Conservation (phyloP, 2,797 vertebrate genomes). For the Odontamblyopus lacepedii region DNA sequence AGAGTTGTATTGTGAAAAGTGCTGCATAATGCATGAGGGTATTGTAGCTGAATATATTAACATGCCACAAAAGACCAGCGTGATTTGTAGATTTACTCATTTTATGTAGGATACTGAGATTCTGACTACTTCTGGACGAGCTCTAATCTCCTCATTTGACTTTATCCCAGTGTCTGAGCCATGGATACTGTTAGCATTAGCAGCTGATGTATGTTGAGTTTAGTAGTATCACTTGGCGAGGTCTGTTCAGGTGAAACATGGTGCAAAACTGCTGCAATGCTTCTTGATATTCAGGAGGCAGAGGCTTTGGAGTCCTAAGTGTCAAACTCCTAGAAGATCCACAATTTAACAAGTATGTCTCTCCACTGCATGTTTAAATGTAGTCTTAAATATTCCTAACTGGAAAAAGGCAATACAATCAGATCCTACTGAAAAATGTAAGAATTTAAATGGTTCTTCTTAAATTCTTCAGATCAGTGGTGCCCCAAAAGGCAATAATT, state of each 20-base stretch:
- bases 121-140: slow-evolving; percentile 31
- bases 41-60: slow-evolving; percentile 52
- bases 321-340: neutral
- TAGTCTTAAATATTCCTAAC: neutral
- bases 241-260: slow-evolving; percentile 9
- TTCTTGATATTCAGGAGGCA: slow-evolving; percentile 3
- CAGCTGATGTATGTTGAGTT: slow-evolving; percentile 20
- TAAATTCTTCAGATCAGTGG: too few species aligned
- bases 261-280: slow-evolving; percentile 31
- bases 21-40: slow-evolving; percentile 71
- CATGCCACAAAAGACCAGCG: slow-evolving; percentile 46
- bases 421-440: too few species aligned
- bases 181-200: neutral
- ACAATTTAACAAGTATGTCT: neutral
- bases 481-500: neutral
- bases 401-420: neutral
- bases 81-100: slow-evolving; percentile 55
- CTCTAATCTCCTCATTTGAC: slow-evolving; percentile 52
- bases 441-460: too few species aligned
- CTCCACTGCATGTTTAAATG: neutral
- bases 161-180: slow-evolving; percentile 34
- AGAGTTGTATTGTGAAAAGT: slow-evolving; percentile 40
- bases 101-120: slow-evolving; percentile 23
- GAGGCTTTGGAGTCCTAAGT: neutral
- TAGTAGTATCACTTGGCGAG: slow-evolving; percentile 16